phyloP scores from a whole-genome alignment of 2,888 invertebrate species.

The Lathronympha strigana region DNA sequence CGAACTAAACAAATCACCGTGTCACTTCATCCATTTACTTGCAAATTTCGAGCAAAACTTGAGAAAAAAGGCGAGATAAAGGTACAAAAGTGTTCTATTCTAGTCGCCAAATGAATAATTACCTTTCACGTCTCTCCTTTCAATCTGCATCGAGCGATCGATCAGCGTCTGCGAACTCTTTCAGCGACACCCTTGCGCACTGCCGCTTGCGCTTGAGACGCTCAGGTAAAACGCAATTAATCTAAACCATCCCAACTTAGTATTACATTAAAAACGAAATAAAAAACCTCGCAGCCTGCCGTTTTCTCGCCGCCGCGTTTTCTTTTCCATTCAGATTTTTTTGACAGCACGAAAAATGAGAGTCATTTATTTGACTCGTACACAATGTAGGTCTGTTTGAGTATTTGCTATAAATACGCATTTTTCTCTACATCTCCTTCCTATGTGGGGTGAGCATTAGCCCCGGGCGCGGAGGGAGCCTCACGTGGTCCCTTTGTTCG shows the following conservation, averaged over 20 bases:
- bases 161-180: constrained; percentile 83
- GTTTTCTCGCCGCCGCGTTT: constrained; percentile 81
- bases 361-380: constrained; percentile 84
- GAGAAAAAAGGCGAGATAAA: constrained; percentile 80
- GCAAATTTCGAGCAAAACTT: constrained; percentile 82
- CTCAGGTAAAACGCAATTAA: constrained; percentile 83
- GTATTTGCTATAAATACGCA: constrained; percentile 85
- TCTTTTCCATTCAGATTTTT: constrained; percentile 84
- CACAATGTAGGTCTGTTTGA: constrained; percentile 85
- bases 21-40: constrained; percentile 81
- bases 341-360: constrained; percentile 85
- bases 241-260: constrained; percentile 84
- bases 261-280: constrained; percentile 83
- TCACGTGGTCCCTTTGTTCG: constrained; percentile 82
- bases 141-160: constrained; percentile 80
- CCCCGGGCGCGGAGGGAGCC: constrained; percentile 76
- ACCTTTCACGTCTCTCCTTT: constrained; percentile 83
- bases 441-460: constrained; percentile 81
- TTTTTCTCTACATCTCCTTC: constrained; percentile 83
- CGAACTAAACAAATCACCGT: constrained; percentile 78
- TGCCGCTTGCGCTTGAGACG: constrained; percentile 44
- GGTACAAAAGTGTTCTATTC: constrained; percentile 84
- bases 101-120: constrained; percentile 84
- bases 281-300: constrained; percentile 76
- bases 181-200: constrained; percentile 81